Conservation (phyloP, 2,888 invertebrate genomes). For the Drosophila testacea region DNA sequence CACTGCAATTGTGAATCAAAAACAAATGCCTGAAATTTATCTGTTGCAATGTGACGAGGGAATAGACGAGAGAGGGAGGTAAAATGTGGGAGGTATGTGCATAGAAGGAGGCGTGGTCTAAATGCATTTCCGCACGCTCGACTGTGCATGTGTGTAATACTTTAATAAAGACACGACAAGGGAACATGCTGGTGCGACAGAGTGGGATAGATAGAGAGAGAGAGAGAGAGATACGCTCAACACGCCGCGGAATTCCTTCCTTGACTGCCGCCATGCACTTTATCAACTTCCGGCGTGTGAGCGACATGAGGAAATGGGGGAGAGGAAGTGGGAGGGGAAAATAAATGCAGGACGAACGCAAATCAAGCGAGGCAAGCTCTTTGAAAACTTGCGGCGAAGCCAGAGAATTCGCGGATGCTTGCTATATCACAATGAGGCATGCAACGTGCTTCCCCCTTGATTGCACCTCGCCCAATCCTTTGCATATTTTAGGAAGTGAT, state of each 20-base stretch:
- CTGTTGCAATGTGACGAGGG: conserved; percentile 31
- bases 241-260: conserved; percentile 71
- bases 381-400: conserved; percentile 55
- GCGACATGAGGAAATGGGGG: conserved; percentile 28
- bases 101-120: conserved; percentile 24
- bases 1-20: conserved; percentile 35
- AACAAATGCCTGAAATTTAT: conserved; percentile 51
- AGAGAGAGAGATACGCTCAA: conserved; percentile 1
- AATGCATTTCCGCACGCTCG: conserved; percentile 69
- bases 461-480: conserved; percentile 23
- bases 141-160: conserved; percentile 51
- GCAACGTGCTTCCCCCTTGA: conserved; percentile 38
- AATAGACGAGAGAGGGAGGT: neutral
- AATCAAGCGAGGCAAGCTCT: conserved; percentile 68
- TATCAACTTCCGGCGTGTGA: conserved; percentile 77
- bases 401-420: conserved; percentile 49
- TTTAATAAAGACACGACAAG: conserved; percentile 70
- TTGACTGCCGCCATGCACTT: conserved; percentile 66
- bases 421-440: conserved; percentile 56
- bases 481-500: conserved; percentile 80
- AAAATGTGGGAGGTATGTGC: neutral
- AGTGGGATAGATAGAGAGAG: neutral
- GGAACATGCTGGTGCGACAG: conserved; percentile 11
- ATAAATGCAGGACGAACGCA: conserved; percentile 53
- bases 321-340: conserved; percentile 1